Conservation (phyloP, 2,797 vertebrate species). For the Micromesistius poutassou region DNA sequence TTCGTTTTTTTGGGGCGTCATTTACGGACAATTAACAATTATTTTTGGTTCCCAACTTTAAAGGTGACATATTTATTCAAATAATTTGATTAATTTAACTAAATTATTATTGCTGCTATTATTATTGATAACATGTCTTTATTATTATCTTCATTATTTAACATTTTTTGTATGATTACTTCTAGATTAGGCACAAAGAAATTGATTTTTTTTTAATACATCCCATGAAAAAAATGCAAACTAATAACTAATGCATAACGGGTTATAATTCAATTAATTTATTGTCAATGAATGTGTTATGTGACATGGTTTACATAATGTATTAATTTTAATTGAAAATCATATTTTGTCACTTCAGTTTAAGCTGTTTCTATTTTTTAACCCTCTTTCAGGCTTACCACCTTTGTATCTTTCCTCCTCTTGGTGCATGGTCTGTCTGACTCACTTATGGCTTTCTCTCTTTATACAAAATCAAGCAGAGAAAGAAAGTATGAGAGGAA, state of each 20-base stretch:
- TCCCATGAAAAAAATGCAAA: no score
- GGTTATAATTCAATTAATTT: neutral
- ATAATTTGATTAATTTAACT: no score
- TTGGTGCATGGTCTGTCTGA: neutral
- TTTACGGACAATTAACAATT: neutral
- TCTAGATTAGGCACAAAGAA: no score
- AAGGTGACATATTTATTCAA: no score
- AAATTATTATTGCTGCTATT: no score
- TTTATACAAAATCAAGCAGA: conserved; percentile 37
- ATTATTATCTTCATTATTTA: no score
- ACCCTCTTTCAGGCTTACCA: neutral
- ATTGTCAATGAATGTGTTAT: neutral
- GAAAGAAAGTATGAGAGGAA: neutral
- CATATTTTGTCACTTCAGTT: conserved; percentile 12
- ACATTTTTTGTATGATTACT: neutral
- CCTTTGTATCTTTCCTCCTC: neutral
- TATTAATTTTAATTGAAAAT: neutral
- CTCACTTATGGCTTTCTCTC: conserved; percentile 5
- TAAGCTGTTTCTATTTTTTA: no score
- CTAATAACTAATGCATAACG: neutral
- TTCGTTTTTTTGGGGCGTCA: neutral
- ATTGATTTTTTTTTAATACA: no score
- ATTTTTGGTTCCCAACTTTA: neutral
- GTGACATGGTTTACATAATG: neutral
- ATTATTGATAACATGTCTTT: no score